Evolutionary conservation across 2,888 invertebrate species (phyloP).

Genomic region (Gari tellinella): DNA sequence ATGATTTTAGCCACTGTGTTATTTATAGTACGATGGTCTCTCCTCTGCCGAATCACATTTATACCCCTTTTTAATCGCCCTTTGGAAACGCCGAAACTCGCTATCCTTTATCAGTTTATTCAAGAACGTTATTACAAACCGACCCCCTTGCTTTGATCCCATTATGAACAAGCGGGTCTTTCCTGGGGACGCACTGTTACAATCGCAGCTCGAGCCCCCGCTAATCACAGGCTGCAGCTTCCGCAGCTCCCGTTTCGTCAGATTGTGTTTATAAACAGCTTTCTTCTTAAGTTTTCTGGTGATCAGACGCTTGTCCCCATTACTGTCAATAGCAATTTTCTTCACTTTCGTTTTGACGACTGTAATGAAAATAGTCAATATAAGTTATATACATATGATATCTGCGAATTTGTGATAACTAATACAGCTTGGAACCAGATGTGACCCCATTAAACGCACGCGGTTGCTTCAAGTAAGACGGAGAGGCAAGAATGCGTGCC

Average conservation of each 20-base stretch:
- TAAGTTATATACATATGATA: no score
- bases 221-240: constrained; percentile 57
- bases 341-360: constrained; percentile 26
- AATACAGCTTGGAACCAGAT: no score
- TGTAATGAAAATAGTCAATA: constrained; percentile 29
- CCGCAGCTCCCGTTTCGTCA: constrained; percentile 42
- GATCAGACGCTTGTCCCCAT: constrained; percentile 52
- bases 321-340: constrained; percentile 44
- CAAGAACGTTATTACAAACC: constrained; percentile 47
- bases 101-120: constrained; percentile 47
- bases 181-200: constrained; percentile 35
- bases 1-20: no score
- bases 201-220: constrained; percentile 57
- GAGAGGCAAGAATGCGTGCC: no score
- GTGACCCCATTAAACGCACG: no score
- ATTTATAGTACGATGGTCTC: no score
- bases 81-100: constrained; percentile 44
- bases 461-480: no score
- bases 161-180: constrained; percentile 46
- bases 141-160: constrained; percentile 47
- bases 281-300: constrained; percentile 33
- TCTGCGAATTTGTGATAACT: no score
- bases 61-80: constrained; percentile 39
- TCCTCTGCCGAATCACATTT: constrained; percentile 24
- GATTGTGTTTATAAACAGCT: constrained; percentile 37